Percentiles rank a stretch among this genome's conserved stretches.
Evolutionary conservation across 1,140 invertebrate species (phyloP).

Genomic region (Drosophila neocordata): DNA sequence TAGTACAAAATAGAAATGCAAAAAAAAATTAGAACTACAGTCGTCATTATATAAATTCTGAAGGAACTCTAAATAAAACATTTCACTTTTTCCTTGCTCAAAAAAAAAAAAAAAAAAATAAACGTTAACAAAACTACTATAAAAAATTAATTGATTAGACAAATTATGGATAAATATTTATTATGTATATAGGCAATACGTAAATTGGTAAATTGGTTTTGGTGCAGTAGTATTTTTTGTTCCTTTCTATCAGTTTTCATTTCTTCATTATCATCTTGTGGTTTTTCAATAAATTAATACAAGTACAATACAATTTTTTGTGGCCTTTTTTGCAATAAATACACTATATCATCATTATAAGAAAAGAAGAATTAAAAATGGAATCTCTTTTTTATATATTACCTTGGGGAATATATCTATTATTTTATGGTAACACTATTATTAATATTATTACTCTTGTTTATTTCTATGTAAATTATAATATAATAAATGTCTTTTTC

Average conservation of each 20-base stretch:
- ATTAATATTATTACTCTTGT: conserved; percentile 20
- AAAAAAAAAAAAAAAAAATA: neutral
- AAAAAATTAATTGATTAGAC: conserved; percentile 17
- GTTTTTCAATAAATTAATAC: conserved; percentile 66
- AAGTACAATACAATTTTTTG: conserved; percentile 77
- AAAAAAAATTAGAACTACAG: conserved; percentile 17
- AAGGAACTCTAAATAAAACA: conserved; percentile 23
- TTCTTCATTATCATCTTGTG: conserved; percentile 2
- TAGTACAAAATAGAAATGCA: conserved; percentile 76
- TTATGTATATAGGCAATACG: conserved; percentile 49
- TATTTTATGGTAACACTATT: neutral
- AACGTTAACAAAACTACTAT: conserved; percentile 3
- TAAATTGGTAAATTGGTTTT: conserved; percentile 52
- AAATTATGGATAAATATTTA: conserved; percentile 14
- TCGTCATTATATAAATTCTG: conserved; percentile 47
- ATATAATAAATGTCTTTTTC: conserved; percentile 75
- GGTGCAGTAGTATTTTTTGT: conserved; percentile 43
- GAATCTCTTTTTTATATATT: conserved; percentile 58
- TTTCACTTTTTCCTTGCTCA: conserved; percentile 7
- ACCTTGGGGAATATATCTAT: neutral
- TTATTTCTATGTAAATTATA: conserved; percentile 45
- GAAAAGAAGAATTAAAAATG: conserved; percentile 29
- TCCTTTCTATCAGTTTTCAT: neutral
- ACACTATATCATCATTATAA: conserved; percentile 35
- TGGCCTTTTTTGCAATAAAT: conserved; percentile 67